These are phyloP conservation scores for Drosophila mulleri DNA, from an alignment of 2,888 invertebrate genomes.

Conservation along the genomic window DNA sequence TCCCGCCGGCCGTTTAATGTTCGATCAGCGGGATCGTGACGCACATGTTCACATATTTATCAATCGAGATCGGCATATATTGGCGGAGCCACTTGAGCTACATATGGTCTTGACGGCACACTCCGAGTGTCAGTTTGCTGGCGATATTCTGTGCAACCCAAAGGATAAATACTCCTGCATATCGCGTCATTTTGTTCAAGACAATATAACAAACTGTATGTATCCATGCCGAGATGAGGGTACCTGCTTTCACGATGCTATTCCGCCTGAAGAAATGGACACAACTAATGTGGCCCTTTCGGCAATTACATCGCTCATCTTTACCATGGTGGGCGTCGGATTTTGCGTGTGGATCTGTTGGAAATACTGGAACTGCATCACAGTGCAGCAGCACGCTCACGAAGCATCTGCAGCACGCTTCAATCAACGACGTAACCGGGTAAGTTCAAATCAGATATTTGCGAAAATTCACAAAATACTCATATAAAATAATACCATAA, in stretches of 20 bases:
- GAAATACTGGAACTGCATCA: slow-evolving; percentile 85
- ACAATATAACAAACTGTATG: slow-evolving; percentile 83
- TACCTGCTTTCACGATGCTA: slow-evolving; percentile 81
- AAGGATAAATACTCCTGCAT: slow-evolving; percentile 82
- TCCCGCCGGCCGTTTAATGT: slow-evolving; percentile 77
- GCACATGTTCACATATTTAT: slow-evolving; percentile 79
- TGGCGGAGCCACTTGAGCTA: slow-evolving; percentile 78
- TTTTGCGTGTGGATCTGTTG: slow-evolving; percentile 84
- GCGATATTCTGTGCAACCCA: slow-evolving; percentile 81
- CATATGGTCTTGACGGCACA: slow-evolving; percentile 83
- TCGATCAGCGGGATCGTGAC: slow-evolving; percentile 81
- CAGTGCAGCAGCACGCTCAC: slow-evolving; percentile 83
- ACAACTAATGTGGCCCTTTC: slow-evolving; percentile 83
- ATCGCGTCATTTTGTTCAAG: slow-evolving; percentile 82
- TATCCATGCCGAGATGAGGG: slow-evolving; percentile 83
- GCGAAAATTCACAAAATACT: not conserved
- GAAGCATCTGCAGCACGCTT: slow-evolving; percentile 82
- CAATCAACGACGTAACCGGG: slow-evolving; percentile 68
- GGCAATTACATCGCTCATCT: slow-evolving; percentile 83
- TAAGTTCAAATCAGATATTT: slow-evolving; percentile 23
- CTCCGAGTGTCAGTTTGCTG: slow-evolving; percentile 78
- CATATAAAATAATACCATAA: not conserved
- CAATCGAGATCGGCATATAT: slow-evolving; percentile 71
- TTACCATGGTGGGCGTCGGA: slow-evolving; percentile 84
- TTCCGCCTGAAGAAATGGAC: slow-evolving; percentile 74